phyloP scores from a whole-genome alignment of 1,140 invertebrate species.

The Trichoplusia ni region DNA sequence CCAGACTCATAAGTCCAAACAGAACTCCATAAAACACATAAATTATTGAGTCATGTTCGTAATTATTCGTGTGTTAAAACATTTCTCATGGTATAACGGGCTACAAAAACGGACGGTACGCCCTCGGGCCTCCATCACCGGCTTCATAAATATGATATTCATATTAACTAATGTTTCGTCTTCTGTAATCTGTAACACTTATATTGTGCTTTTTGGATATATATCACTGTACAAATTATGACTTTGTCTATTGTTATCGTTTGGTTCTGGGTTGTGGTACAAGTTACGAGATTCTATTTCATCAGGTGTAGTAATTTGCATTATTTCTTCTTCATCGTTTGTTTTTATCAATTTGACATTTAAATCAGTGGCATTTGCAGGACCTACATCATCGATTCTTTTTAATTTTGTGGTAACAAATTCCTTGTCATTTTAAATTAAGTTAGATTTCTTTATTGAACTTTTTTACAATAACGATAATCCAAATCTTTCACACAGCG shows the following conservation, averaged over 20 bases:
- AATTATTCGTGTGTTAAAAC: constrained; percentile 12
- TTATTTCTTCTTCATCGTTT: too few relatives aligned
- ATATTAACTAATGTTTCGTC: constrained; percentile 71
- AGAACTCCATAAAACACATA: constrained; percentile 12
- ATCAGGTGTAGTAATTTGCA: constrained; percentile 10
- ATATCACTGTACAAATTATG: constrained; percentile 75
- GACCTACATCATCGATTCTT: too few relatives aligned
- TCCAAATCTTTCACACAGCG: too few relatives aligned
- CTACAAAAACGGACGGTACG: constrained; percentile 14
- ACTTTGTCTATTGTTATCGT: constrained; percentile 65
- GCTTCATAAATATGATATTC: constrained; percentile 69
- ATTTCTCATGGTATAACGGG: background rate
- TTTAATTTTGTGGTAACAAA: too few relatives aligned
- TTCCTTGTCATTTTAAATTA: too few relatives aligned
- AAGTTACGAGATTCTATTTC: constrained; percentile 38
- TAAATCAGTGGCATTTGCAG: too few relatives aligned
- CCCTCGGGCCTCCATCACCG: constrained; percentile 51
- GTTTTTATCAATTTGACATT: too few relatives aligned
- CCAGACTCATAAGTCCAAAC: background rate
- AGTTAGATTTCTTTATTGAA: too few relatives aligned
- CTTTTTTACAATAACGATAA: too few relatives aligned
- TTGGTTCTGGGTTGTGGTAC: constrained; percentile 46
- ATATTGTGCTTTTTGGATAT: constrained; percentile 70
- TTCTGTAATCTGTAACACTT: constrained; percentile 66
- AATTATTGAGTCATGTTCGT: constrained; percentile 12